These are phyloP conservation scores for Penaeus vannamei DNA, from an alignment of 1,140 invertebrate species.

Conservation along the genomic window DNA sequence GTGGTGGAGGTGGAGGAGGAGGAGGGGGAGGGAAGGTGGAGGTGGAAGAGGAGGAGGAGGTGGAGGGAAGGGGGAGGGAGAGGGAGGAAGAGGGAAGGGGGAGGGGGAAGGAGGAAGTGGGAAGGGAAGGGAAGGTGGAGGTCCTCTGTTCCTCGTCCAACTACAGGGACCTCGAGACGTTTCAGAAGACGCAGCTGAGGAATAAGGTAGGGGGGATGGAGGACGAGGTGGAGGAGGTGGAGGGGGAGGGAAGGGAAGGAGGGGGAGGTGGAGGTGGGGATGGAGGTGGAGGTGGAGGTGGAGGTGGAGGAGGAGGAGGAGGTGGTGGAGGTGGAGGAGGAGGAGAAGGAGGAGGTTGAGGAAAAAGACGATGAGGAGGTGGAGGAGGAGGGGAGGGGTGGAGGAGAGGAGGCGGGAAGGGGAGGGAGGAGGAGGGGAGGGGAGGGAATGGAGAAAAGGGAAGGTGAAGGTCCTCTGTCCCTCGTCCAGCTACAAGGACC, in stretches of 20 bases:
- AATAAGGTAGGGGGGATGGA: slow-evolving; percentile 80
- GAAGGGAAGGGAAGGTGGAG: slow-evolving; percentile 58
- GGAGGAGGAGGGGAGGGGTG: too few relatives aligned
- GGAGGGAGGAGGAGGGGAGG: background rate
- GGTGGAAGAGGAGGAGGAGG: background rate
- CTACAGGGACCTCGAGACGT: slow-evolving; percentile 85
- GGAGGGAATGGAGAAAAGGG: background rate
- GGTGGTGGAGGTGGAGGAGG: background rate
- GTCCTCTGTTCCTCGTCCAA: slow-evolving; percentile 68
- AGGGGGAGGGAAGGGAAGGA: background rate
- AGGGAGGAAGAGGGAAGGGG: background rate
- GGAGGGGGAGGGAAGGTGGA: background rate
- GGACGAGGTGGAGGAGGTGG: slow-evolving; percentile 59
- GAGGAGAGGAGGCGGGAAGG: too few relatives aligned
- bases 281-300: background rate
- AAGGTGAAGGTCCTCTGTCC: slow-evolving; percentile 68
- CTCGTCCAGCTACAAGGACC: slow-evolving; percentile 74
- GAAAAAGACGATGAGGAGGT: too few relatives aligned
- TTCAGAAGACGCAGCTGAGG: slow-evolving; percentile 93
- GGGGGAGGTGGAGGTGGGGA: background rate
- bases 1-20: background rate
- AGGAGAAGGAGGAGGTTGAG: background rate
- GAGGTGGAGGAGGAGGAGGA: too few relatives aligned
- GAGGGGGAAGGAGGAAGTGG: background rate
- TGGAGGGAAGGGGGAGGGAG: too few relatives aligned